Percentiles rank a stretch among this genome's conserved stretches.
Evolutionary conservation across 2,888 invertebrate species (phyloP).

Genomic region (Parelbella ahira): DNA sequence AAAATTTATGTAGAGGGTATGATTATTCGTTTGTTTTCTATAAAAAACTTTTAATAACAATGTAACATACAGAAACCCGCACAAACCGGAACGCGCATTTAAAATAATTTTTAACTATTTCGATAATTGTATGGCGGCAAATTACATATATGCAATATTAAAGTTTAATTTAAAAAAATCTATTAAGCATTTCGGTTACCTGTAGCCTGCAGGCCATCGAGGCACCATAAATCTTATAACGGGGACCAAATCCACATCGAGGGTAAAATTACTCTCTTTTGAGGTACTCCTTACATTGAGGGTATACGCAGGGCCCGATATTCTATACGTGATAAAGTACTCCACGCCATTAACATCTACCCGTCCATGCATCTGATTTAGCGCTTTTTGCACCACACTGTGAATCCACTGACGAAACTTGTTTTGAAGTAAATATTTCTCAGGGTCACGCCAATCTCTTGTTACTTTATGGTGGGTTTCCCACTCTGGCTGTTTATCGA

Average conservation of each 20-base stretch:
- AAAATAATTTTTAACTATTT: no score
- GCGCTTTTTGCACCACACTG: slow-evolving; percentile 59
- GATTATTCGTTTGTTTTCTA: no score
- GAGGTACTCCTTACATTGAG: slow-evolving; percentile 51
- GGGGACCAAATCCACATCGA: slow-evolving; percentile 79
- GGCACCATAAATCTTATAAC: slow-evolving; percentile 68
- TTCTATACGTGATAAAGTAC: slow-evolving; percentile 54
- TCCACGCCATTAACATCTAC: slow-evolving; percentile 47
- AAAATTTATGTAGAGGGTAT: no score
- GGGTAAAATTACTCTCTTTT: slow-evolving; percentile 37
- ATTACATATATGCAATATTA: no score
- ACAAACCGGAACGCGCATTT: no score
- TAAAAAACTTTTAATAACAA: no score
- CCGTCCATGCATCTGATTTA: slow-evolving; percentile 53
- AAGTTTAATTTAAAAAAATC: no score
- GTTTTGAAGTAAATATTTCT: slow-evolving; percentile 67
- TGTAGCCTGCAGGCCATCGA: slow-evolving; percentile 62
- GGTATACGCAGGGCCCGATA: slow-evolving; percentile 80
- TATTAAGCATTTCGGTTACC: no score
- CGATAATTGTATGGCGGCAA: no score
- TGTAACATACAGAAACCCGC: no score
- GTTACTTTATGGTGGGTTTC: slow-evolving; percentile 44
- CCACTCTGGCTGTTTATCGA: slow-evolving; percentile 58
- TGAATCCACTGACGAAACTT: slow-evolving; percentile 80
- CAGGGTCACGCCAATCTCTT: slow-evolving; percentile 60